A percentile compares a stretch with the other conserved stretches of the same genome.
Evolutionary conservation across 1,140 invertebrate species (phyloP).

Genomic region (Pseudachorutes palmiensis): DNA sequence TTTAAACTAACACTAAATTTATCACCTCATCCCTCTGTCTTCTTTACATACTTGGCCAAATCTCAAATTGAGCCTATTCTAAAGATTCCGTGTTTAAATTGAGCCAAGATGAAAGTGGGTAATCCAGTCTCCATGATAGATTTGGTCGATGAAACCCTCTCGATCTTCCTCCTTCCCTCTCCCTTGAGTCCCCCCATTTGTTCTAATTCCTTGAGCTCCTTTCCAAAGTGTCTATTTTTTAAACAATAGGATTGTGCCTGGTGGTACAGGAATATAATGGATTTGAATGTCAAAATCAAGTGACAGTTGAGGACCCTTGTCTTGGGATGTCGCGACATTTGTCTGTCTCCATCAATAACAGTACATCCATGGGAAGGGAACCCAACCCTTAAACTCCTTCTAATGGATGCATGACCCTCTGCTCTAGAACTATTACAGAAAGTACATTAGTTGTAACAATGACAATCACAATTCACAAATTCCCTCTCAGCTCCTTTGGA

Average conservation of each 20-base stretch:
- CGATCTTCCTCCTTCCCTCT: neutral
- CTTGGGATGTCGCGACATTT: slow-evolving; percentile 10
- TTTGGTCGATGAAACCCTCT: too few species aligned
- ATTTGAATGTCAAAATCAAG: slow-evolving; percentile 12
- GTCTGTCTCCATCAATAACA: slow-evolving; percentile 13
- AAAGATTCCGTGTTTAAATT: too few species aligned
- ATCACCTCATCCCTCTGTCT: too few species aligned
- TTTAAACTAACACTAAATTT: neutral
- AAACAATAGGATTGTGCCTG: neutral
- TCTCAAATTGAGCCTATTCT: too few species aligned
- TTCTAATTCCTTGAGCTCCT: neutral
- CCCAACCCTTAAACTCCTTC: neutral
- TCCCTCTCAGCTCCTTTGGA: slow-evolving; percentile 2
- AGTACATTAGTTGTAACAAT: slow-evolving; percentile 2
- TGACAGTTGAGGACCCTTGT: neutral
- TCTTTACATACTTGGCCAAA: too few species aligned
- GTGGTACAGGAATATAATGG: neutral
- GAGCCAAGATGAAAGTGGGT: too few species aligned
- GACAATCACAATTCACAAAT: neutral
- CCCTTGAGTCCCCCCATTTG: neutral
- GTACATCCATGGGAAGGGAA: neutral
- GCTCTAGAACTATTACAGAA: neutral
- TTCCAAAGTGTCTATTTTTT: neutral
- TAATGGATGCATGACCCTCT: neutral
- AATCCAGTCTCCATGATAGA: too few species aligned